phyloP scores from a whole-genome alignment of 1,140 invertebrate species.

The Armadillidium nasatum region DNA sequence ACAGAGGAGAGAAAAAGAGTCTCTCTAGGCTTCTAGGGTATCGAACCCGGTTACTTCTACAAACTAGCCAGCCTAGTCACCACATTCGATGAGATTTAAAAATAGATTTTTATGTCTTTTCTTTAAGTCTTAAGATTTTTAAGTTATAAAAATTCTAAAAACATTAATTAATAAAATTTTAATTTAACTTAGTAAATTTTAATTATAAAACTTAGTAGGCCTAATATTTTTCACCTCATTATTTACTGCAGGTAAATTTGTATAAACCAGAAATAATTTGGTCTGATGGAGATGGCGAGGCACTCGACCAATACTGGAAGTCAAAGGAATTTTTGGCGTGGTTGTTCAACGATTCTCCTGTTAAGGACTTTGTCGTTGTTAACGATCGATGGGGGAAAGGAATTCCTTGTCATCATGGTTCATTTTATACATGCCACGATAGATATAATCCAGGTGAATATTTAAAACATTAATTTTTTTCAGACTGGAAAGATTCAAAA shows the following conservation, averaged over 20 bases:
- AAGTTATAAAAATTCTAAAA: no score
- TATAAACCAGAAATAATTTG: constrained; percentile 82
- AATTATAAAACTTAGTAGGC: no score
- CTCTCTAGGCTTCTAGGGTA: no score
- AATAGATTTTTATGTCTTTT: no score
- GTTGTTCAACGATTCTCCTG: constrained; percentile 92
- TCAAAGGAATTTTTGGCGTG: constrained; percentile 65
- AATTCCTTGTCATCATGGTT: constrained; percentile 78
- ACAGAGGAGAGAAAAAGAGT: no score
- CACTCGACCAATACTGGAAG: constrained; percentile 63
- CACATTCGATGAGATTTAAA: no score
- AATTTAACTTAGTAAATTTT: no score
- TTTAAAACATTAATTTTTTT: neutral
- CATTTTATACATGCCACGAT: constrained; percentile 72
- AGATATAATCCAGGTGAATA: constrained; percentile 58
- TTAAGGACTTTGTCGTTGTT: constrained; percentile 74
- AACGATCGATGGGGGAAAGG: constrained; percentile 80
- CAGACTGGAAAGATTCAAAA: neutral
- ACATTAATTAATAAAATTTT: no score
- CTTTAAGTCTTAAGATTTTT: no score
- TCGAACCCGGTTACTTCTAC: no score
- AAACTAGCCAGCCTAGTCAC: no score
- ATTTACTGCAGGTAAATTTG: constrained; percentile 51
- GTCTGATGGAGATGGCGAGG: constrained; percentile 72
- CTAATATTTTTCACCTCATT: no score